These are phyloP conservation scores for Gadus chalcogrammus DNA, from an alignment of 2,113 vertebrate species.

Conservation along the genomic window DNA sequence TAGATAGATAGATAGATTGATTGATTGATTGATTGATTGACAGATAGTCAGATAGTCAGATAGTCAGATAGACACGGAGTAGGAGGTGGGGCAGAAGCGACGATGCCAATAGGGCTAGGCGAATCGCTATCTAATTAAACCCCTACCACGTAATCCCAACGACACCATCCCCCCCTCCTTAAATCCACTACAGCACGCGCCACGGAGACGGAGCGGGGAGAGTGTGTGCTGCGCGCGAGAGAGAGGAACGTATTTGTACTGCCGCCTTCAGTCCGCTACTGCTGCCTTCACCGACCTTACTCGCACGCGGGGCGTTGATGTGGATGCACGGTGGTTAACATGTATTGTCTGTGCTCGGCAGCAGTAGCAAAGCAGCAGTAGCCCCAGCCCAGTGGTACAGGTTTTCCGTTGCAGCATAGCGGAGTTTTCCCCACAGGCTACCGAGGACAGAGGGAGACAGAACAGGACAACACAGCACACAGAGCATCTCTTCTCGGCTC, in stretches of 20 bases:
- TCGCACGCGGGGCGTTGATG: constrained; percentile 23
- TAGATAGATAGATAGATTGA: constrained; percentile 11
- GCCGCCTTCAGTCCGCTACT: constrained; percentile 22
- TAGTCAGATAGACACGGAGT: constrained; percentile 7
- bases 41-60: constrained; percentile 9
- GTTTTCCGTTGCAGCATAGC: constrained; percentile 13
- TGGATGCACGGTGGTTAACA: constrained; percentile 30
- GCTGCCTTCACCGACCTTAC: constrained; percentile 38
- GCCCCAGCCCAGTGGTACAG: constrained; percentile 29
- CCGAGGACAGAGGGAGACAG: constrained; percentile 5
- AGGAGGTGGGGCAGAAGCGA: constrained; percentile 49
- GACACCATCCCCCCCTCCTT: constrained; percentile 60
- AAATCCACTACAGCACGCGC: constrained; percentile 58
- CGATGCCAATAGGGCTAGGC: constrained; percentile 57
- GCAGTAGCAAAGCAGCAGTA: constrained; percentile 45
- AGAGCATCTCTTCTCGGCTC: constrained; percentile 8
- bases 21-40: neutral
- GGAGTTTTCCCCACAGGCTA: constrained; percentile 7
- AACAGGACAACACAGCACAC: constrained; percentile 19
- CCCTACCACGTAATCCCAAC: constrained; percentile 67
- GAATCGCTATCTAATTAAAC: constrained; percentile 69
- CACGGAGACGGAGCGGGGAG: neutral
- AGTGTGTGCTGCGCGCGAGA: constrained; percentile 26
- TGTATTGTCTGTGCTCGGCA: constrained; percentile 61
- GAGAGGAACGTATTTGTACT: no score